Evolutionary conservation across 2,888 invertebrate species (phyloP), one percentile per base, ranked within the genome.

Genomic region (Leptinotarsa haldemani): DNA sequence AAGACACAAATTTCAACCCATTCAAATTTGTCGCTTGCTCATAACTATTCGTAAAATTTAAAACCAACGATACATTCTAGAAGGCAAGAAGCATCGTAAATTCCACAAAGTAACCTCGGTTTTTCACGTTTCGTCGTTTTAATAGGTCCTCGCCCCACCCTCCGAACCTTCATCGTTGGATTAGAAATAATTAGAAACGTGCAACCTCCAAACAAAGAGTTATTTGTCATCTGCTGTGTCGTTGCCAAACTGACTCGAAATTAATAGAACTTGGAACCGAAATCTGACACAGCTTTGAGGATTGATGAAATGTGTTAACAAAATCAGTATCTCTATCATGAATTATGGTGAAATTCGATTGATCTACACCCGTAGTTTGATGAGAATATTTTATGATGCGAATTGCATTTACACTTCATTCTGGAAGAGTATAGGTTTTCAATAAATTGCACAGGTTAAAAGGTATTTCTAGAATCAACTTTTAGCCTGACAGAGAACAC

Each of bases 151-250:
- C 69, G 67, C 71, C 71, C 71, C 56, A 74, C 71, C 58, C 52
- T 71, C 71, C 58, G 52, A 75, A 73, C 75, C 72, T 72, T 78
- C 81, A 78, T 78, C 77, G 81, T 80, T 80, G 78, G 81, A 82
- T 82, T 82, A 81, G 80, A 83, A 82, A 81, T 80, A 82, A 82
- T 82, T 82, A 81, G 80, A 83, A 82, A 81, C 80, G 82, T 80
- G 75, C 78, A 80, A 80, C 83, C 82, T 81, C 81, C 80, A 84
- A 83, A 84, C 84, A 80, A 61, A 61, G 61, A 61, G 30, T 61
- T 61, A 61, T 80, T 58, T 58, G 22, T 80, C 80, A 78, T 82
- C 52, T 53, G 52, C 9, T 47, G 68, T 68, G 25, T 13, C 18
- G 72, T 40, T 72, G 72, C 72, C 72, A 53, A 67, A 52, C 22